A percentile compares a stretch with the other conserved stretches of the same genome.
phyloP scores from a whole-genome alignment of 2,113 vertebrate species.

The human (Homo sapiens) region GRCh38 chr2:54000001-54000500 shows the following conservation, averaged over 20 bases:
- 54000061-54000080: not conserved
- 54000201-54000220: not conserved
- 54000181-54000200: not conserved
- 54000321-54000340: not conserved
- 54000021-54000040: not conserved
- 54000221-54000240: not conserved
- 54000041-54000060: not conserved
- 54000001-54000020: not conserved
- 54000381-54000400: not conserved
- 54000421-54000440: not conserved
- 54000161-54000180: conserved; percentile 8
- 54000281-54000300: not conserved
- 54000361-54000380: not conserved
- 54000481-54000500: not conserved
- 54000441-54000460: not conserved
- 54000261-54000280: not conserved
- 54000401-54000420: not conserved
- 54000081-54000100: too few species aligned
- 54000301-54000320: not conserved
- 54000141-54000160: not conserved
- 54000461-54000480: not conserved
- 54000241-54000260: not conserved
- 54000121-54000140: not conserved
- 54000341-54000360: not conserved
- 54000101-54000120: too few species aligned